phyloP scores from a whole-genome alignment of 1,140 invertebrate species.

The Laupala kohalensis region DNA sequence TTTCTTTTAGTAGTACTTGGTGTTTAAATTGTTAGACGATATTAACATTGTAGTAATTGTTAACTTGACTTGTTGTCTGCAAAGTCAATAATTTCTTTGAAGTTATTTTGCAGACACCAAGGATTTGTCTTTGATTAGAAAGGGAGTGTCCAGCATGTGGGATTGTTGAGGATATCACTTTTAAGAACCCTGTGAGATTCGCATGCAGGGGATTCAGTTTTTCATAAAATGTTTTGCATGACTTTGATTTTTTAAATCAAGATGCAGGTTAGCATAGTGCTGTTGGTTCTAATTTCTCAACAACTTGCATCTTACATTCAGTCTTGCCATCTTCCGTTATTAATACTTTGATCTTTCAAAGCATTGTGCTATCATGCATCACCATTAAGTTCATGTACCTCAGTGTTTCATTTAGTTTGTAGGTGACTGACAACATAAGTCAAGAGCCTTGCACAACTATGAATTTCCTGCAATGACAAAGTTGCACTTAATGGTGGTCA shows the following conservation, averaged over 20 bases:
- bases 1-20: background rate
- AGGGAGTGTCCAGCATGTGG: background rate
- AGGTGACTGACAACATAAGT: background rate
- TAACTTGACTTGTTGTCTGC: background rate
- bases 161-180: no score
- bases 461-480: background rate
- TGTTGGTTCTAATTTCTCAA: no score
- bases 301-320: background rate
- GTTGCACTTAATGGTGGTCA: background rate
- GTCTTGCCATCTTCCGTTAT: background rate
- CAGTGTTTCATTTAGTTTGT: background rate
- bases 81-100: background rate
- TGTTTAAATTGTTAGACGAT: background rate
- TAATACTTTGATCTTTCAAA: background rate
- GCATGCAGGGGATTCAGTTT: background rate
- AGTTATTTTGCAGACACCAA: background rate
- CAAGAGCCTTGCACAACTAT: background rate
- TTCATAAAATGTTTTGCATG: background rate
- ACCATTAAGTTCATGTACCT: background rate
- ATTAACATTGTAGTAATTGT: background rate
- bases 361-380: background rate
- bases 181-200: no score
- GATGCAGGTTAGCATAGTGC: background rate
- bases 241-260: no score
- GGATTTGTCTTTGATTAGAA: background rate